Base-by-base conservation (phyloP, 2,797 vertebrate species). In the Cichlasoma orientale region DNA sequence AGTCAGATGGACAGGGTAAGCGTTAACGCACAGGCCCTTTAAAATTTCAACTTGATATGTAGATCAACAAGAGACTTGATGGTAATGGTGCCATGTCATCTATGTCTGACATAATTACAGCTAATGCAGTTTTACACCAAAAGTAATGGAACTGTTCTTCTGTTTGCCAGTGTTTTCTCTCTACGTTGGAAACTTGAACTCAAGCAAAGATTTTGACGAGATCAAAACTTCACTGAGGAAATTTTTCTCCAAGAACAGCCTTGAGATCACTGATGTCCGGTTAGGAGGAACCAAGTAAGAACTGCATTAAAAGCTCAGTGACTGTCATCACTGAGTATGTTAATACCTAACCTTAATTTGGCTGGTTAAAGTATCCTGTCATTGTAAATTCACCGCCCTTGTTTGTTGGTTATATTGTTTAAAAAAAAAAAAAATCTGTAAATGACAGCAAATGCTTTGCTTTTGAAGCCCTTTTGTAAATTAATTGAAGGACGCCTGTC, bases 251-350 rank as follows among this genome's bases (percentile, higher is more conserved):
- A 99, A 99, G 92, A 98, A 98, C 47, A 89, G 90, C 18, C 95
- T 99, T 4, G 94, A 96, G 56, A 89, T 97, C 38, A 82, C 88
- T 14, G 97, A 98, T 54, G 95, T 99, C 74, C 95, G 98, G 78
- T 93, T 99, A 55, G 97, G 98, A n/a, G 90, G 88, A 27, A 95
- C 95, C 79, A 98, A 94, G 98, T 99, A 92, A 95, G 97, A 80
- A 10, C 21, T 19, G 2, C 10, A 31, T 56, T 56, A 19, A 4
- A 29, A 58, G 10, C 5, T n/a, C 9, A 29, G 13, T 11, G 19
- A 31, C 6, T 29, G 29, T 29, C 29, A 29, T 29, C 29, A 29
- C 29, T 29, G 29, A 36, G 31, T 61, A 38, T 5, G 11, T 16
- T 44, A 44, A 47, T 47, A 47, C 14, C 14, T 47, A 4, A 44